A percentile compares a stretch with the other conserved stretches of the same genome.
Evolutionary conservation across 2,113 vertebrate genomes (phyloP).

Genomic region (Nettapus auritus): DNA sequence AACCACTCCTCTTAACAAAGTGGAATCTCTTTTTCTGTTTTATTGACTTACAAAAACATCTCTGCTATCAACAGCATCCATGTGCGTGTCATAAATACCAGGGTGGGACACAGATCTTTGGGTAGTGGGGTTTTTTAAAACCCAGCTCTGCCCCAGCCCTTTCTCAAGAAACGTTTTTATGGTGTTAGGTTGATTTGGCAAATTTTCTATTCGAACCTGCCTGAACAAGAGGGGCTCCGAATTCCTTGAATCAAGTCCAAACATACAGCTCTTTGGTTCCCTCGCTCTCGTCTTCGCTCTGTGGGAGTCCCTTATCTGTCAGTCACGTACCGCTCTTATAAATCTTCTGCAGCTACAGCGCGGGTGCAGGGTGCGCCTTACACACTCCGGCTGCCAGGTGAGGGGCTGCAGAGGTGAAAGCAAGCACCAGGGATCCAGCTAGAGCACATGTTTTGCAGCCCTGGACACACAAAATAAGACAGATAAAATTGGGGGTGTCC

Average conservation of each 20-base stretch:
- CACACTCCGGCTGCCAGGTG: constrained; percentile 44
- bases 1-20: constrained; percentile 50
- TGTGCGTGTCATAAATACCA: constrained; percentile 58
- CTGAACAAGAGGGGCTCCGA: constrained; percentile 48
- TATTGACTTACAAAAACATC: constrained; percentile 49
- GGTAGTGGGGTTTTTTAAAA: neutral
- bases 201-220: constrained; percentile 46
- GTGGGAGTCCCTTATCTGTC: constrained; percentile 66
- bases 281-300: constrained; percentile 13
- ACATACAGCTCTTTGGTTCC: neutral
- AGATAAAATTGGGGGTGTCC: rapidly evolving
- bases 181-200: constrained; percentile 44
- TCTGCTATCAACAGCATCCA: constrained; percentile 49
- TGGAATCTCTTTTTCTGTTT: constrained; percentile 32
- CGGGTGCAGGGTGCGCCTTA: neutral
- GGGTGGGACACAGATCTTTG: neutral
- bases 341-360: neutral
- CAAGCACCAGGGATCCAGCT: neutral
- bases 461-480: neutral
- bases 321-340: constrained; percentile 27
- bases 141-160: constrained; percentile 8
- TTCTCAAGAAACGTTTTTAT: neutral
- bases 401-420: neutral
- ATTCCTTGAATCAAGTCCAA: constrained; percentile 70
- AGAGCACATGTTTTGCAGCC: neutral